Evolutionary conservation across 2,888 invertebrate species (phyloP), one percentile per base, ranked within the genome.

Genomic region (Chrysodeixis includens): DNA sequence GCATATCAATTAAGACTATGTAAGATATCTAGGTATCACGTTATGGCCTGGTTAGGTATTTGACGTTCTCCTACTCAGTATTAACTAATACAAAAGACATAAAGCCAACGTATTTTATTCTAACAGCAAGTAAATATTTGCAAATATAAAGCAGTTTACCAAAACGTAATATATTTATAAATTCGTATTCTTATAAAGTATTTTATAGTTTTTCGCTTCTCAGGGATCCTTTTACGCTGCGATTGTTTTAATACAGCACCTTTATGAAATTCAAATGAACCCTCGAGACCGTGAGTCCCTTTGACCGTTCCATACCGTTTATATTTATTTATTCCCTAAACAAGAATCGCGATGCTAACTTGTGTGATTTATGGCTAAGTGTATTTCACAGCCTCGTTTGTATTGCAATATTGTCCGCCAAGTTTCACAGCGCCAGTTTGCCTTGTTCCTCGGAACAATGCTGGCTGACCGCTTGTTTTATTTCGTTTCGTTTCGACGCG

Each of bases 191-290:
- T 40, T 61, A 16, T 12, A 56, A 66, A 32, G 10, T 14, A 30
- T 5, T 55, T 44, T 61, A 49, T 51, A 67, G 49, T 56, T 66
- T 61, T 70, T 52, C 51, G 20, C 59, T 58, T 52, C 56, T 58
- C 18, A 44, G 60, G 56, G 54, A 61, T 46, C 76, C 78, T 72
- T 83, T 83, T 81, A 75, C 73, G 66, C 82, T 70, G 71, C 86
- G 84, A 87, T 90, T 90, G 87, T 89, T 91, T 86, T 86, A 88
- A 90, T 85, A 88, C 85, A 85, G 84, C 83, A 86, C 86, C 86
- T 90, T 88, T 90, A 88, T 91, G 89, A 90, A 91, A 90, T 92
- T 90, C 88, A 90, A 90, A 92, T 90, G 85, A 89, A 83, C 76
- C 66, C 79, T 73, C 70, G 68, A 75, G 81, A 82, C 82, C 80